phyloP scores from a whole-genome alignment of 2,797 vertebrate genomes.

The Liparis tanakae region DNA sequence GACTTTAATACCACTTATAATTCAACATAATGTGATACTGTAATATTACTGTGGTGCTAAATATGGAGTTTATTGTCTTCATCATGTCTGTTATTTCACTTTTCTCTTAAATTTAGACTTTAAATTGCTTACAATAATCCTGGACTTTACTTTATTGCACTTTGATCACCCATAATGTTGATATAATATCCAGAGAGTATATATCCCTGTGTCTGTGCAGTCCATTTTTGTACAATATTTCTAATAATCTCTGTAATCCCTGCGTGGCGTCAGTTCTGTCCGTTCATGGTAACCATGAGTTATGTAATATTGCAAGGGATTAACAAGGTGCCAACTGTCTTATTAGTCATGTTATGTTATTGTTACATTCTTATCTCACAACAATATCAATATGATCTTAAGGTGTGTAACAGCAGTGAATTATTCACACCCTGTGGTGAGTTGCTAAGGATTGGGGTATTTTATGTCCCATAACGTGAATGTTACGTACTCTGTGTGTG shows the following conservation, averaged over 20 bases:
- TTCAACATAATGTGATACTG: background rate
- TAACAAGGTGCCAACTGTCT: background rate
- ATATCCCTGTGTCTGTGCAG: background rate
- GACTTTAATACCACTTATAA: background rate
- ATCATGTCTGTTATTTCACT: slow-evolving; percentile 1
- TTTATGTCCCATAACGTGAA: background rate
- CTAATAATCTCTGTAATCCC: background rate
- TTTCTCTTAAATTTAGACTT: background rate
- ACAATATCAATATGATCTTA: background rate
- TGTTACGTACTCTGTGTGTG: too few relatives aligned
- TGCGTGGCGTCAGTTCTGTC: background rate
- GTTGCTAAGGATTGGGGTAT: background rate
- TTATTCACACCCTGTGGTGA: background rate
- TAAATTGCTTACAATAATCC: background rate
- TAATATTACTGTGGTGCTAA: background rate
- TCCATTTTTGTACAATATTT: background rate
- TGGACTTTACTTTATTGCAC: background rate
- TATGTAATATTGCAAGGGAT: background rate
- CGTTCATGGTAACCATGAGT: background rate
- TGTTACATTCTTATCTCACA: background rate
- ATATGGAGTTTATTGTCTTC: background rate
- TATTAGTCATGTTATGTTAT: background rate
- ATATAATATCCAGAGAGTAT: background rate
- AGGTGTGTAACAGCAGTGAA: too few relatives aligned
- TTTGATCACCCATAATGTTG: background rate